Evolutionary conservation across 2,113 vertebrate genomes (phyloP), one percentile per base, ranked within the genome.

Genomic region (Channa argus): DNA sequence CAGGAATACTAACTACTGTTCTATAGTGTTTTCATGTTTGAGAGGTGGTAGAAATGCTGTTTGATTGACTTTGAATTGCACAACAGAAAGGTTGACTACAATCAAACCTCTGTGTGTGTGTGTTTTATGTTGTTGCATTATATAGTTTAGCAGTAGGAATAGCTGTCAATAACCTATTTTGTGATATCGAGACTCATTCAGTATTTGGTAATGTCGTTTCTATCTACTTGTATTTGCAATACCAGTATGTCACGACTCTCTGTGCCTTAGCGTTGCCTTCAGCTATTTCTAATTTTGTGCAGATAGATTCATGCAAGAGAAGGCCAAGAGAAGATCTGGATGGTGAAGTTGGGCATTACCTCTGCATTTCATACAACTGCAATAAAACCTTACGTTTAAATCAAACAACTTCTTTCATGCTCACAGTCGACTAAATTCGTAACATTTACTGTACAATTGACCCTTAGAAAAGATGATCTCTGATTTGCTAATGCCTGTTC

Each of bases 401-500:
- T 24, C 24, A 0, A 34, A 24, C 1, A 11, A 62, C n/a, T 14
- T 3, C 61, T 38, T 66, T 53, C 15, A 24, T 38, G 24, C 24
- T 64, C 6, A 59, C 5, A 14, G 1, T 46, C 8, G 6, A 45
- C 46, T 37, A 41, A 65, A 54, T n/a, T 4, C 13, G 1, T 5
- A 37, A 68, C 36, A 46, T 44, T 58, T 33, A 49, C 37, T 39
- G 14, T 41, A 10, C 33, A 64, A 34, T 5, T 51, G 39, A 2
- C 33, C 9, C 44, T 43, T 54, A 10, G n/a, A 49, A 51, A 51
- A 43, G 11, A 52, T 41, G 11, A 55, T 41, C 52, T 53, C 36
- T 65, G 50, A 76, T 36, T 74, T 8, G 12, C 10, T 58, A 51
- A 63, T 33, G 52, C 60, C 52, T 62, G 66, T 68, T 52, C 54